These are phyloP conservation scores for Chromoteleia sp. DNA, from an alignment of 2,888 invertebrate species.

Conservation along the genomic window DNA sequence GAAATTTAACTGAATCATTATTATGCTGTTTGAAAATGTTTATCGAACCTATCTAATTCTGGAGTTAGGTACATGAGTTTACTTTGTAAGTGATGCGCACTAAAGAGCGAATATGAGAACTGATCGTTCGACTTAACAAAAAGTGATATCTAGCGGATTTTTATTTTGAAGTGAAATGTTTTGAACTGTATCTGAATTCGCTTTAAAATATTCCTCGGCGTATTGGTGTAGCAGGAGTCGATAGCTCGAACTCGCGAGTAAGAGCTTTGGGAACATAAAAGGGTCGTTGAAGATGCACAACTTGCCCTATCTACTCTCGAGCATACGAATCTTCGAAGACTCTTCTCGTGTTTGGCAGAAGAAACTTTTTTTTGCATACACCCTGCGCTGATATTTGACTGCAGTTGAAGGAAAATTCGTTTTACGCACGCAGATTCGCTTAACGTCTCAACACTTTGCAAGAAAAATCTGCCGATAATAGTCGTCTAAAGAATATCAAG, in stretches of 20 bases:
- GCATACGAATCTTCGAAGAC: conserved; percentile 67
- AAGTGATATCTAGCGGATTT: conserved; percentile 45
- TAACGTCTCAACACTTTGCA: no score
- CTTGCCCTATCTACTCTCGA: conserved; percentile 68
- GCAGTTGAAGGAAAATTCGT: conserved; percentile 52
- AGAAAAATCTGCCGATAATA: no score
- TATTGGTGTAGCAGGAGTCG: conserved; percentile 64
- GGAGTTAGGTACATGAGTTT: neutral
- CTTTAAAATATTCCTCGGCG: conserved; percentile 67
- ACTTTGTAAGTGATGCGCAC: conserved; percentile 10
- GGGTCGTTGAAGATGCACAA: conserved; percentile 70
- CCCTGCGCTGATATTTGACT: conserved; percentile 46
- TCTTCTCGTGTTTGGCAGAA: conserved; percentile 64
- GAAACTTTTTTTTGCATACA: conserved; percentile 62
- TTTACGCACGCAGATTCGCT: conserved; percentile 41
- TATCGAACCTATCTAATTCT: conserved; percentile 1
- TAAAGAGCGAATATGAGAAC: conserved; percentile 46
- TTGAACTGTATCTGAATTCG: conserved; percentile 66
- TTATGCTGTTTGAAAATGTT: neutral
- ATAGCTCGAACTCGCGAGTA: conserved; percentile 66
- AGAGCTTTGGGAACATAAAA: conserved; percentile 71
- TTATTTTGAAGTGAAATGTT: conserved; percentile 64
- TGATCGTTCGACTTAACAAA: conserved; percentile 47
- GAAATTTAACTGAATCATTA: neutral
- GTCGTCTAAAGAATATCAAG: conserved; percentile 7